Base-by-base conservation (phyloP, 2,113 vertebrate genomes). In the Atractosteus spatula region DNA sequence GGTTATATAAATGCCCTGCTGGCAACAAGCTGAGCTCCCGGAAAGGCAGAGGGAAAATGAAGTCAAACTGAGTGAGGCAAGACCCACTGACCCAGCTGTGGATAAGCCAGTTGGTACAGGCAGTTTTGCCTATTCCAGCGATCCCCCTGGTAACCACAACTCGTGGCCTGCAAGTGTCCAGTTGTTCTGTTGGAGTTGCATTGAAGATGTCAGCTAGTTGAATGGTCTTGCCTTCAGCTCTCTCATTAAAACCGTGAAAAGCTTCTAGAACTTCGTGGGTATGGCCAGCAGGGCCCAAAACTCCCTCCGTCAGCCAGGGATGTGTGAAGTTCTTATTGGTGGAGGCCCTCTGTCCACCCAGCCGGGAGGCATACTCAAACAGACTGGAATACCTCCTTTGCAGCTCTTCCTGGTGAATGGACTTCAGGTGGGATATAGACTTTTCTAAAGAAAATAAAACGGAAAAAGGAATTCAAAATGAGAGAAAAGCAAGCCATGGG, bases 51-150 rank as follows among this genome's bases (percentile, higher is more conserved):
- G 55, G 5, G 13, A 69, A 57, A 2, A 69, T 13, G 12, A 69
- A 69, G 51, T 69, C 68, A 57, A 55, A 69, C 16, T 57, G 16
- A 7, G 29, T 11, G 7, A 41, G 29, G 16, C 7, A 51, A 0
- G 16, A 41, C n/a, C 55, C 29, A 3, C 3, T 55, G 14, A 16
- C 29, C 68, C 68, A 69, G 11, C 54, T 14, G 29, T 57, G 41
- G 11, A 57, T 8, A 1, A 69, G 54, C 68, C 41, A 55, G 2
- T 69, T 8, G 3, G 54, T 55, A 14, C 68, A 69, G 47, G 8
- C 47, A 51, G 47, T 69, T 69, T 69, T 69, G 6, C 68, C 68
- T 10, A 69, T 69, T 42, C 68, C 68, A 3, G 68, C 68, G 4
- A 69, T 13, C 4, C 68, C 68, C 54, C 55, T 69, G 54, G 68